phyloP scores from a whole-genome alignment of 2,888 invertebrate species.

The Drosophila picticornis region DNA sequence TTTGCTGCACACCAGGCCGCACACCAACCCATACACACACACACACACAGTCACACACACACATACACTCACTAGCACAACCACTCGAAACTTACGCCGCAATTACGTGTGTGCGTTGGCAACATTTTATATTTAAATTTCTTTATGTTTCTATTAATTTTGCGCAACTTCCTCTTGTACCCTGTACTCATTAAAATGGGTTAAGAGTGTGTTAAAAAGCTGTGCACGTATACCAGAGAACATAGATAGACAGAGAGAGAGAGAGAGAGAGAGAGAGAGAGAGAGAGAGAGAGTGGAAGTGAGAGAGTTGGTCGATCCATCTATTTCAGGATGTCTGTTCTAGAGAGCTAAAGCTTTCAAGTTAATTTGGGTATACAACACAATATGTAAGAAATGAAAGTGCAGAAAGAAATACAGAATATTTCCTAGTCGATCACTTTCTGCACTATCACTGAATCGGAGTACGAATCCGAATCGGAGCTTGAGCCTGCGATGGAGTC shows the following conservation, averaged over 20 bases:
- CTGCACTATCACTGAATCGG: not conserved
- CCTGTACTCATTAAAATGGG: conserved; percentile 4
- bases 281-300: not conserved
- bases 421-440: not conserved
- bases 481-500: not conserved
- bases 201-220: not conserved
- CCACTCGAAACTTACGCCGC: conserved; percentile 48
- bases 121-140: conserved; percentile 67
- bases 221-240: not conserved
- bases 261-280: not conserved
- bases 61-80: conserved; percentile 2
- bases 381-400: too few species aligned
- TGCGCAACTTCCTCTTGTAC: conserved; percentile 50
- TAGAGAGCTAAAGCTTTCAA: not conserved
- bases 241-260: not conserved
- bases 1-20: conserved; percentile 20
- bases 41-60: not conserved
- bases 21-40: conserved; percentile 1
- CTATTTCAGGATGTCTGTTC: not conserved
- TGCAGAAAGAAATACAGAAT: not conserved
- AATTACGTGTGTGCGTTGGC: conserved; percentile 48
- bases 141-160: conserved; percentile 66
- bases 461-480: conserved; percentile 9
- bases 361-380: too few species aligned
- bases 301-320: not conserved